Base-by-base conservation (phyloP, 2,113 vertebrate species). In the Mungos mungo region DNA sequence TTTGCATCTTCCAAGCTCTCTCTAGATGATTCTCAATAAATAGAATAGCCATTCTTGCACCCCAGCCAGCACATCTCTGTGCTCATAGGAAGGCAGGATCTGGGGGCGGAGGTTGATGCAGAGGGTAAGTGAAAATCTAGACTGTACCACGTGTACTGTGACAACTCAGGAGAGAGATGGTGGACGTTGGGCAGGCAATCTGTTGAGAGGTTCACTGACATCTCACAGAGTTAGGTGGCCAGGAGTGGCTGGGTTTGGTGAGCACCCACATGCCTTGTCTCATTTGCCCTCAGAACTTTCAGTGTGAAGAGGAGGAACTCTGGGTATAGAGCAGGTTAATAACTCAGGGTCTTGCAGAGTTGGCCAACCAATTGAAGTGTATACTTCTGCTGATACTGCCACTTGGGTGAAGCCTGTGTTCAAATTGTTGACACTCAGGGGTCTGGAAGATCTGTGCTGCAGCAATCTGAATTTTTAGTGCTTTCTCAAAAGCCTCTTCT, bases 251-350 rank as follows among this genome's bases (percentile, higher is more conserved):
- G 23, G 6, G 6, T 38, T 86, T 21, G 38, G 12, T 2, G 0
- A 63, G 54, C 35, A 15, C 41, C 71, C 33, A 16, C 0, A 5
- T 7, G 0, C 12, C 0, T 5, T 10, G 19, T n/a, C 50, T 63
- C 68, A 6, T 77, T 66, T 69, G 45, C 29, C 81, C 74, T 71
- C 21, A 3, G 88, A 47, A 29, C 54, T 29, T 69, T 57, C 60
- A 47, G 1, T 14, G 38, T 57, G 52, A 80, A 77, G 14, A 72
- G 60, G 16, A 90, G 77, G 33, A 35, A 31, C 38, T n/a, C 52
- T 71, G 82, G 60, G 35, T 9, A 19, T 3, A 10, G 10, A 87
- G 45, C 54, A 83, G 41, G 81, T 35, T n/a, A 29, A 47, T 72
- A 47, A 68, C 35, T 69, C 60, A 69, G 15, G 9, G 47, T 52